Evolutionary conservation across 2,113 vertebrate species (phyloP).

Genomic region (Caretta caretta): DNA sequence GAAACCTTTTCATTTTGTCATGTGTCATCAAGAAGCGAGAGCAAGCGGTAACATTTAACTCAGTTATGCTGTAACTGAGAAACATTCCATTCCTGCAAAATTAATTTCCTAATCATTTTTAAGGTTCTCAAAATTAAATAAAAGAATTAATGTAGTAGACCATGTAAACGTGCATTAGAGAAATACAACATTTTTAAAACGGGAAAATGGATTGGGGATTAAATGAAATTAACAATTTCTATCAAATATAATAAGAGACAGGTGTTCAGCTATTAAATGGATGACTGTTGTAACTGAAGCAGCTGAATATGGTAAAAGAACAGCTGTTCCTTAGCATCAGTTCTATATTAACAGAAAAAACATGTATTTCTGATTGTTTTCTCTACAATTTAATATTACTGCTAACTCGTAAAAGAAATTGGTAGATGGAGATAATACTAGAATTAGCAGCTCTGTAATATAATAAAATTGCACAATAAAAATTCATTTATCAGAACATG

Average conservation of each 20-base stretch:
- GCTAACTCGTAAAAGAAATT: conserved; percentile 20
- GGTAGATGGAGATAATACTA: conserved; percentile 19
- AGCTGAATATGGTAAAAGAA: conserved; percentile 63
- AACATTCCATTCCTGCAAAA: conserved; percentile 58
- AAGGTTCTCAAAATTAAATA: conserved; percentile 64
- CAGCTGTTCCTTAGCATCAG: conserved; percentile 67
- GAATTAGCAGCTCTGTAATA: conserved; percentile 20
- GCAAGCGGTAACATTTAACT: conserved; percentile 57
- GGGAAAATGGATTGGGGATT: conserved; percentile 27
- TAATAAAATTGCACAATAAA: conserved; percentile 30
- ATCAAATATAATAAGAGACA: conserved; percentile 74
- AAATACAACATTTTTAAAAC: conserved; percentile 57
- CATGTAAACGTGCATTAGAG: conserved; percentile 59
- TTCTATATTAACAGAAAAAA: conserved; percentile 43
- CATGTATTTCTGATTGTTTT: conserved; percentile 46
- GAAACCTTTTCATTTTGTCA: conserved; percentile 13
- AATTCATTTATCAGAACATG: conserved; percentile 12
- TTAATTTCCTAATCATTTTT: conserved; percentile 72
- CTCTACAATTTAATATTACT: conserved; percentile 29
- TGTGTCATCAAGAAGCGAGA: conserved; percentile 50
- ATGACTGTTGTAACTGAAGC: conserved; percentile 39
- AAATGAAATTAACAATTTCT: conserved; percentile 64
- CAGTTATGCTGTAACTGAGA: conserved; percentile 40
- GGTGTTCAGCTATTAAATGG: conserved; percentile 71
- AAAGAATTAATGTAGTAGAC: conserved; percentile 70